These are phyloP conservation scores for Pteropus rufus DNA, from an alignment of 2,797 vertebrate genomes.

Conservation along the genomic window DNA sequence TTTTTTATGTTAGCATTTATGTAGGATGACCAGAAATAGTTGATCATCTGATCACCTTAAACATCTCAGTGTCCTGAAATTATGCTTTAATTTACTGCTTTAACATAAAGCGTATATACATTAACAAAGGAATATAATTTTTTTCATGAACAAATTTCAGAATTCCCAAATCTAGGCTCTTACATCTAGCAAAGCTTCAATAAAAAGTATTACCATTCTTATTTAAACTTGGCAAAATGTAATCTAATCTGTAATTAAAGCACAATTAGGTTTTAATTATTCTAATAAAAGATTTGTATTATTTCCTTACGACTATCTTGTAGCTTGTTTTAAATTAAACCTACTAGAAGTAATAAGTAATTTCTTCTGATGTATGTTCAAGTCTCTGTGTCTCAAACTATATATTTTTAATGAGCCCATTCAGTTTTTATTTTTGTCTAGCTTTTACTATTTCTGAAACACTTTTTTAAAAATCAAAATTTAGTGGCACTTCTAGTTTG, in stretches of 20 bases:
- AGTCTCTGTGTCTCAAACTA: background rate
- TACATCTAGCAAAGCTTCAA: slow-evolving; percentile 17
- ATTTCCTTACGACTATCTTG: slow-evolving; percentile 44
- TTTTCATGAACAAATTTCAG: background rate
- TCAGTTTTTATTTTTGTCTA: slow-evolving; percentile 46
- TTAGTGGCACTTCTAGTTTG: background rate
- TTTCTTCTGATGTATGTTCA: slow-evolving; percentile 45
- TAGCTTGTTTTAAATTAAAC: slow-evolving; percentile 68
- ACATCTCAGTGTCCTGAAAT: background rate
- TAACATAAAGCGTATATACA: background rate
- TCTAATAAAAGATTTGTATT: slow-evolving; percentile 56
- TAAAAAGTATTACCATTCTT: background rate
- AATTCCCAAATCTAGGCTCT: background rate
- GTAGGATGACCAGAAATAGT: background rate
- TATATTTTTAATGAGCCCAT: background rate
- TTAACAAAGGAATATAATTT: background rate
- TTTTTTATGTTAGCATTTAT: background rate
- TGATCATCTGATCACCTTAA: background rate
- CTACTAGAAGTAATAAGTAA: slow-evolving; percentile 51
- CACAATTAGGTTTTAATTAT: slow-evolving; percentile 60
- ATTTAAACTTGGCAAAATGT: slow-evolving; percentile 37
- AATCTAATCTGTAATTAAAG: slow-evolving; percentile 63
- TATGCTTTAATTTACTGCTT: background rate
- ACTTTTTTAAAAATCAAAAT: background rate
- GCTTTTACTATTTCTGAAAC: slow-evolving; percentile 32